Base-by-base conservation (phyloP, 2,888 invertebrate genomes). In the Caenorhabditis sp. region DNA sequence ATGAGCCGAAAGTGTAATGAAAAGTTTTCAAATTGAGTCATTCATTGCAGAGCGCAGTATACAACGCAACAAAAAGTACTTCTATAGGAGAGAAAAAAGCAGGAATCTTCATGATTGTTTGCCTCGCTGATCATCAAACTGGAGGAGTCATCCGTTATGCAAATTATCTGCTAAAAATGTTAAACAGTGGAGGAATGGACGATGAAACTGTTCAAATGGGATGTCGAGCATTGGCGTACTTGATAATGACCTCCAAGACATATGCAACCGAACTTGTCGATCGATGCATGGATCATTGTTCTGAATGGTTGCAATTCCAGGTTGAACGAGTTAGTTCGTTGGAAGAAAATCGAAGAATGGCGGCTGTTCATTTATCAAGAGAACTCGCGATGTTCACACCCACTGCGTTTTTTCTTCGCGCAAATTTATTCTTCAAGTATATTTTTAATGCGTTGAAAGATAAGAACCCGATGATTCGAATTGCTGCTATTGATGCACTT, bases 231-330 rank as follows among this genome's bases (percentile, higher is more conserved):
- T 93, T 97, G 79, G 97, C 96, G 0, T 93, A 94, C 81, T 90
- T 99, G 63, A 96, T 86, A 52, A 58, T 85, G 82, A 84, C 89
- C 0, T 90, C 90, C 8, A 96, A 96, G 17, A 94, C 95, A 0
- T 95, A 94, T 88, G 93, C 96, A 36, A 94, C 95, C 0, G 95
- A 96, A 88, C 95, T 96, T 88, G 95, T 97, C n/a, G 96, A 97
- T 86, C 95, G 95, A 90, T 96, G 97, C 90, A 94, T 97, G 1
- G 95, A 95, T 88, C 91, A 94, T 86, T 95, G 97, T 0, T 93
- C 95, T 88, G 97, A 97, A 88, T 96, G 95, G 95, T 26, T 56
- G 26, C 25, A 17, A n/a, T 20, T 59, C 49, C 63, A 63, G 27
- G 23, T 21, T 52, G 56, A 56, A 1, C 25, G 56, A 26, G 17